These are phyloP conservation scores for Pseudotriccus pelzelni DNA, from an alignment of 2,797 vertebrate genomes.

Conservation along the genomic window DNA sequence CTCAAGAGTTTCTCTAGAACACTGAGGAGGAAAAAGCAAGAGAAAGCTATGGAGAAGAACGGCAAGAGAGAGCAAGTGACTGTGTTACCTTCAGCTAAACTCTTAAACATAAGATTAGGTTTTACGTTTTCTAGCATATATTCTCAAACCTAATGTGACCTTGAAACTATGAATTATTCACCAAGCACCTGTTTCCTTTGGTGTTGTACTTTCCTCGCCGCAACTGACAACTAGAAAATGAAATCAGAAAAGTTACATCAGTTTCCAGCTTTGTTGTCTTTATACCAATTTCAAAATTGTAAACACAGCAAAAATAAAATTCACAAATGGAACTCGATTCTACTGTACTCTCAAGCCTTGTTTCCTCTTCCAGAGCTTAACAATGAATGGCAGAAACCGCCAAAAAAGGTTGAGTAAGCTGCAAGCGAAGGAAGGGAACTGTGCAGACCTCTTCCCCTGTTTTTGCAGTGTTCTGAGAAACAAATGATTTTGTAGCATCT, in stretches of 20 bases:
- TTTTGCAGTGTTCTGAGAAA: background rate
- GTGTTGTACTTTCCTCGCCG: background rate
- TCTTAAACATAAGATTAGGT: background rate
- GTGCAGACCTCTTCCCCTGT: background rate
- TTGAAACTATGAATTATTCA: constrained; percentile 20
- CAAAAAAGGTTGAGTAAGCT: background rate
- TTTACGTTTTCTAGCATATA: background rate
- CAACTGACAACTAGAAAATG: constrained; percentile 55
- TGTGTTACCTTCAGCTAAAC: background rate
- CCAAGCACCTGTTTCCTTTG: constrained; percentile 22
- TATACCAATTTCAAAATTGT: background rate
- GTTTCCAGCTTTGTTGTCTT: constrained; percentile 3
- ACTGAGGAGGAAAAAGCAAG: background rate
- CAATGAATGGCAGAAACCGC: background rate
- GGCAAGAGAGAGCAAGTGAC: background rate
- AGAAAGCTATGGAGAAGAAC: background rate
- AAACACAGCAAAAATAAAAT: background rate
- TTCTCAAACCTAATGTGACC: background rate
- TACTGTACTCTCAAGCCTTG: background rate
- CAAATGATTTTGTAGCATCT: background rate
- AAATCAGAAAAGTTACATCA: constrained; percentile 47
- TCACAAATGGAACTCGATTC: background rate
- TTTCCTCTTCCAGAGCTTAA: background rate
- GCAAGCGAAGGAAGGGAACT: background rate
- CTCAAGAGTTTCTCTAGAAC: background rate